A percentile compares a stretch with the other conserved stretches of the same genome.
These are phyloP conservation scores for Morpho achilles DNA, from an alignment of 2,888 invertebrate species.

Conservation along the genomic window DNA sequence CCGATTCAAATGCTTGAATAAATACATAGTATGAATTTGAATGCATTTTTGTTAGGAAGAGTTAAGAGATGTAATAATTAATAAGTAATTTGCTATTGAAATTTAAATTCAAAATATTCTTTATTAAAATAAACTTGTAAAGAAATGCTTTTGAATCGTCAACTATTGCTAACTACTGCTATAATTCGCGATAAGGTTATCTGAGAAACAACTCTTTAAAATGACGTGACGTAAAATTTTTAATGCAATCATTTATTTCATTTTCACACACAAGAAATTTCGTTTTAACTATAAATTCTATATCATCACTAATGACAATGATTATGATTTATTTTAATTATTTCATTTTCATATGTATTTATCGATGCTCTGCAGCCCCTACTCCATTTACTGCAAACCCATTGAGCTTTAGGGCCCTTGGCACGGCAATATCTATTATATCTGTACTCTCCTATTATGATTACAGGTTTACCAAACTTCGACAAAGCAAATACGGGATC, in stretches of 20 bases:
- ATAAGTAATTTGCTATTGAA: too few relatives aligned
- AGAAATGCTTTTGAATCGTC: too few relatives aligned
- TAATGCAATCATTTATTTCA: background rate
- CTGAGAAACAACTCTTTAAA: background rate
- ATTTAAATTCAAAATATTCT: too few relatives aligned
- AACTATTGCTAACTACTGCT: too few relatives aligned
- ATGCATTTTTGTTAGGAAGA: too few relatives aligned
- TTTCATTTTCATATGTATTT: constrained; percentile 31
- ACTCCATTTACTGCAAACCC: constrained; percentile 39
- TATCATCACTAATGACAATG: constrained; percentile 29
- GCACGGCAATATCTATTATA: constrained; percentile 42
- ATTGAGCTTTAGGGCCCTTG: constrained; percentile 34
- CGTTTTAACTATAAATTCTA: too few relatives aligned
- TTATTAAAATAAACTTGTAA: too few relatives aligned
- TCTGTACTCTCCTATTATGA: constrained; percentile 33
- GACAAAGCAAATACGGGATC: constrained; percentile 29
- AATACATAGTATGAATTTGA: too few relatives aligned
- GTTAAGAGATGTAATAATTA: too few relatives aligned
- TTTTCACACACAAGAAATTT: too few relatives aligned
- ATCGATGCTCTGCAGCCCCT: constrained; percentile 33
- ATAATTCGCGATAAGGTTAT: too few relatives aligned
- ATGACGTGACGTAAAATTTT: background rate
- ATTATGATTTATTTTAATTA: constrained; percentile 26
- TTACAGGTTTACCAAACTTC: constrained; percentile 31
- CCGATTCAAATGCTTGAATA: too few relatives aligned